Evolutionary conservation across 2,888 invertebrate genomes (phyloP).

Genomic region (Halictus ligatus): DNA sequence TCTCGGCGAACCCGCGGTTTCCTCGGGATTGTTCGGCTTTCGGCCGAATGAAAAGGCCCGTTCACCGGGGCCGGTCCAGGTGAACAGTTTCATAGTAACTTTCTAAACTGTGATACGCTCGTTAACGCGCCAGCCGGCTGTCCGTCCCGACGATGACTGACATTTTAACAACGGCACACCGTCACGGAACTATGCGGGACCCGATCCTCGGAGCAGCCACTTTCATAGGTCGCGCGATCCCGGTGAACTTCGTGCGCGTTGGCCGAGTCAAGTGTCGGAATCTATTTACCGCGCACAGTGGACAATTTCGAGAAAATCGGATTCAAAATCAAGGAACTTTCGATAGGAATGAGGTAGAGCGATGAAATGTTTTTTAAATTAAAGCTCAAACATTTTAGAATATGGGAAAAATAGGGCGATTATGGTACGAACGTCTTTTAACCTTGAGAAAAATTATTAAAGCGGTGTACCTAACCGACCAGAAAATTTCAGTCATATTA

Average conservation of each 20-base stretch:
- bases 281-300: constrained; percentile 38
- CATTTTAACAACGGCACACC: constrained; percentile 35
- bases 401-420: too few relatives aligned
- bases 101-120: constrained; percentile 36
- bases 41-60: neutral
- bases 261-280: constrained; percentile 33
- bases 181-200: constrained; percentile 12
- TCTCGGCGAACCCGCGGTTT: neutral
- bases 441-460: too few relatives aligned
- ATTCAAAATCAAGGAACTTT: too few relatives aligned
- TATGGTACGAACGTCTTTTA: too few relatives aligned
- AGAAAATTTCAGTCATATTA: too few relatives aligned
- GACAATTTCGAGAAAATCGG: too few relatives aligned
- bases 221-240: constrained; percentile 19
- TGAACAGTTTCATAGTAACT: constrained; percentile 28
- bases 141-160: constrained; percentile 30
- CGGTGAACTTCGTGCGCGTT: neutral
- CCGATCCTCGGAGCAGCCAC: neutral
- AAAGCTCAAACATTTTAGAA: too few relatives aligned
- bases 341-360: too few relatives aligned
- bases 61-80: constrained; percentile 3
- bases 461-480: too few relatives aligned
- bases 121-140: constrained; percentile 29
- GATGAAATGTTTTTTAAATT: too few relatives aligned
- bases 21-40: neutral